Base-by-base conservation (phyloP, 2,888 invertebrate species). In the Eupithecia insigniata region DNA sequence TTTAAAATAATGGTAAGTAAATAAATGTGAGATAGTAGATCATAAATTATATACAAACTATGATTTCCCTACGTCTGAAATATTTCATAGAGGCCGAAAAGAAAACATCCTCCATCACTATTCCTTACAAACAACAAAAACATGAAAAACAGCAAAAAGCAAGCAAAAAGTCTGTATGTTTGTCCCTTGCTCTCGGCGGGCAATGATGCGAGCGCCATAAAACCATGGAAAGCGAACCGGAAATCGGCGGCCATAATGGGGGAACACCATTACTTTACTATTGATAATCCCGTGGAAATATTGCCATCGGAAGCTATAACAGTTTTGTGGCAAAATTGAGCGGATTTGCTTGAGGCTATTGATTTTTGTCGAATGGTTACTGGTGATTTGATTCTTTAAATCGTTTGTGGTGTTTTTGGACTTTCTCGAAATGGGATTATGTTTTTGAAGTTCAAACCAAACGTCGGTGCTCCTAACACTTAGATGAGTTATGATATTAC, bases 281-380 rank as follows among this genome's bases (percentile, higher is more conserved):
- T 93, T 93, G 93, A 94, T 93, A 93, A 92, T 93, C 92, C 92
- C 87, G 80, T 85, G 87, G 90, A 92, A 91, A 91, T 92, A 92
- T 92, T 82, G 92, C 88, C 76, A 83, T 81, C 92, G 93, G 93
- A 94, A 94, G 90, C 87, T 90, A 93, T 93, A 93, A 94, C 93
- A 92, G 93, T 94, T 93, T 90, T 92, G 93, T 88, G 93, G 93
- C 88, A 91, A 90, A 93, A 93, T 93, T 90, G 92, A 90, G 89
- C 92, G 92, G 85, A 87, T 89, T 90, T 83, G 81, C 82, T 73
- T 79, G 78, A 80, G 80, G 80, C 78, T 78, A 76, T 77, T 78
- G 76, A 75, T 78, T 73, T 78, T 77, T 67, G 77, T 69, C 46
- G 64, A 64, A 43, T 71, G 74, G 65, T 65, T 72, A 73, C 75